Evolutionary conservation across 2,888 invertebrate genomes (phyloP), one percentile per base, ranked within the genome.

Genomic region (Leucania comma): DNA sequence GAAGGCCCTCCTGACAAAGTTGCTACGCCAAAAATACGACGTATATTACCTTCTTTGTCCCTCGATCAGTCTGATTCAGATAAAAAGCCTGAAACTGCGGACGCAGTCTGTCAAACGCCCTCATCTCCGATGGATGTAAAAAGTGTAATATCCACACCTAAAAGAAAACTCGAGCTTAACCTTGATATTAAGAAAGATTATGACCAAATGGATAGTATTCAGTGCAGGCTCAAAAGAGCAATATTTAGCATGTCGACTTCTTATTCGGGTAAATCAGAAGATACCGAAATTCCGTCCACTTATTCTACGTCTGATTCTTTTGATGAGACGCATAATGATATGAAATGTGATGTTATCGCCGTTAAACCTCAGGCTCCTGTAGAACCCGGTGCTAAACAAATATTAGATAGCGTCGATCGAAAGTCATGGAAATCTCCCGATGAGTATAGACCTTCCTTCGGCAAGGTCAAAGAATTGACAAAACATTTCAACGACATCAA

Each of bases 401-500:
- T 95, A 54, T 85, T 95, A 73, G 93, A 94, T 70, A 91, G 91
- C 67, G 90, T 92, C 58, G 93, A 94, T 70, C 91, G 93, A 61
- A 97, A 97, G 81, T 97, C 97, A 26, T 97, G 97, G 97, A 97
- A 97, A 85, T 97, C 97, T 0, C 97, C 97, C 0, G 97, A 97
- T 82, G 97, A 97, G 83, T 97, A 97, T 64, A 93, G 97, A 69
- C 96, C 97, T 26, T 97, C 97, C 0, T 96, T 96, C 71, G 97
- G 97, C 1, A 97, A 97, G 90, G 98, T 98, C 0, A 97, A 97
- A 71, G 97, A 97, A 53, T 93, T 98, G 72, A 96, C 97, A 0
- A 97, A 97, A 87, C 97, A 97, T 90, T 98, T 98, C 81, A 96
- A 97, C 82, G 91, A 94, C 81, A 95, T 96, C 35, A 95, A 96